phyloP scores from a whole-genome alignment of 2,888 invertebrate species.

The Hemistola chrysoprasaria region DNA sequence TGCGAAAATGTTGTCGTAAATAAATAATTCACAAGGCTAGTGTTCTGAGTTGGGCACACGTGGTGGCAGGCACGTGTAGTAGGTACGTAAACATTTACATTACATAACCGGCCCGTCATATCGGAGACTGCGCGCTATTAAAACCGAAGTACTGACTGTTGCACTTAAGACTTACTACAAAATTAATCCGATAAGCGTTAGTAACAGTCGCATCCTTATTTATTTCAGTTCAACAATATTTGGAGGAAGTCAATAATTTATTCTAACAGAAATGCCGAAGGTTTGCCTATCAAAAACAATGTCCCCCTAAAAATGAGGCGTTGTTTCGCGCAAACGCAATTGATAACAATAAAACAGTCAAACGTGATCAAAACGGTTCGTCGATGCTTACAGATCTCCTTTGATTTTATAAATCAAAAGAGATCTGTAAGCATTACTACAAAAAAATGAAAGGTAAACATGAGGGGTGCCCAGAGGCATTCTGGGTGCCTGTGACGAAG shows the following conservation, averaged over 20 bases:
- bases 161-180: slow-evolving; percentile 47
- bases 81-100: slow-evolving; percentile 81
- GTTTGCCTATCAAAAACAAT: no score
- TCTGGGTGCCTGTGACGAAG: slow-evolving; percentile 23
- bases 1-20: slow-evolving; percentile 82
- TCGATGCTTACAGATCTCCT: neutral
- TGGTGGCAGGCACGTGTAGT: slow-evolving; percentile 72
- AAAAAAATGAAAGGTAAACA: slow-evolving; percentile 50
- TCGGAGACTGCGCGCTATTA: slow-evolving; percentile 67
- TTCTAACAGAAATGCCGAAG: no score
- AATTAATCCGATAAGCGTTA: neutral
- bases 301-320: no score
- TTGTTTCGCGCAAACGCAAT: no score
- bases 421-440: slow-evolving; percentile 28
- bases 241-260: no score
- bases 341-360: no score
- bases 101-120: slow-evolving; percentile 79
- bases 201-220: neutral
- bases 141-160: slow-evolving; percentile 64
- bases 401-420: slow-evolving; percentile 20
- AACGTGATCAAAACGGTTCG: neutral
- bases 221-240: no score
- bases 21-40: slow-evolving; percentile 83
- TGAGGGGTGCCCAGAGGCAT: slow-evolving; percentile 31
- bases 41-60: slow-evolving; percentile 78